Conservation (phyloP, 2,888 invertebrate genomes). For the Opisthograptis luteolata region DNA sequence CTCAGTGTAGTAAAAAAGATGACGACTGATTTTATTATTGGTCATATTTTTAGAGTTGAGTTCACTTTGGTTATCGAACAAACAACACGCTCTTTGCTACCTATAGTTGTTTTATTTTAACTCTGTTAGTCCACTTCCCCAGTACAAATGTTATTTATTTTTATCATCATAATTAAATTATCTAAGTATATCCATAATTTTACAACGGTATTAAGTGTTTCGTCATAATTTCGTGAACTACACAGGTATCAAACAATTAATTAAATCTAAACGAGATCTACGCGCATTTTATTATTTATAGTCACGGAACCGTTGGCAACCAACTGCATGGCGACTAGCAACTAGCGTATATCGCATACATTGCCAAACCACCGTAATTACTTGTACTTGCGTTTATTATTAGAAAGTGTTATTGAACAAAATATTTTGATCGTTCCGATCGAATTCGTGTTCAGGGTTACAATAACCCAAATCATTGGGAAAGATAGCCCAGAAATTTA, state of each 20-base stretch:
- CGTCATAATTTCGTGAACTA: slow-evolving; percentile 21
- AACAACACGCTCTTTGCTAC: too few relatives aligned
- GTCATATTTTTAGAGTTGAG: too few relatives aligned
- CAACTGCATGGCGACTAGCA: background rate
- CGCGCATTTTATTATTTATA: slow-evolving; percentile 13
- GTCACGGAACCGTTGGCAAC: slow-evolving; percentile 25
- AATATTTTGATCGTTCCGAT: slow-evolving; percentile 28
- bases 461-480: slow-evolving; percentile 49
- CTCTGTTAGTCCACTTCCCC: too few relatives aligned
- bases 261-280: slow-evolving; percentile 22
- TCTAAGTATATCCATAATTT: slow-evolving; percentile 41
- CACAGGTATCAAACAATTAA: slow-evolving; percentile 24
- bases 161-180: too few relatives aligned
- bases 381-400: slow-evolving; percentile 24
- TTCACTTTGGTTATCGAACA: too few relatives aligned
- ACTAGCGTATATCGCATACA: slow-evolving; percentile 7
- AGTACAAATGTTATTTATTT: too few relatives aligned
- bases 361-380: slow-evolving; percentile 28
- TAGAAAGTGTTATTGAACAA: slow-evolving; percentile 35
- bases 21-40: too few relatives aligned
- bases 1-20: too few relatives aligned
- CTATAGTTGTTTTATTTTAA: too few relatives aligned
- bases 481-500: slow-evolving; percentile 46
- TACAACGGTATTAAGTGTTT: slow-evolving; percentile 25
- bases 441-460: slow-evolving; percentile 50